Percentiles rank a stretch among this genome's conserved stretches.
Evolutionary conservation across 1,140 invertebrate genomes (phyloP).

Genomic region (Pseudoatta argentina): DNA sequence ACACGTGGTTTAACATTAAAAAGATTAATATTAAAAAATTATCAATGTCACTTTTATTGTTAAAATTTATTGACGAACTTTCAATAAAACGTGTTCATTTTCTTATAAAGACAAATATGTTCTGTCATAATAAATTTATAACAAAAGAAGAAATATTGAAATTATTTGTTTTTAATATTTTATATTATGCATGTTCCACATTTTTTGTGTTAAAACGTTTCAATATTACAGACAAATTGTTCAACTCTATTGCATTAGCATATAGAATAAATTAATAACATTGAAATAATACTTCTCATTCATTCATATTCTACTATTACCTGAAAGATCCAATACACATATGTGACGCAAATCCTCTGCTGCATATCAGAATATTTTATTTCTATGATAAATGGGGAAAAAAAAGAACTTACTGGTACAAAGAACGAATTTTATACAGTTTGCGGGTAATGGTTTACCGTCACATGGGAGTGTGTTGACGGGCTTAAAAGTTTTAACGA

Average conservation of each 20-base stretch:
- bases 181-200: not conserved
- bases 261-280: not conserved
- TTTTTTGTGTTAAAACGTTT: constrained; percentile 2
- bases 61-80: not conserved
- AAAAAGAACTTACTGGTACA: not conserved
- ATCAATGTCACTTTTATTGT: not conserved
- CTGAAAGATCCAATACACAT: not conserved
- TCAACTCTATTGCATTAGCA: constrained; percentile 7
- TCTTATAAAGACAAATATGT: not conserved
- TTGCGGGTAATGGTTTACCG: not conserved
- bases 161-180: constrained; percentile 26
- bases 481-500: constrained; percentile 36
- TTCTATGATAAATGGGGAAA: not conserved
- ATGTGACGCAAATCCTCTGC: not conserved
- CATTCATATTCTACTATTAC: not conserved
- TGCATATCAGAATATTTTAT: not conserved
- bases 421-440: not conserved
- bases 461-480: constrained; percentile 20
- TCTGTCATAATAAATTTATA: not conserved
- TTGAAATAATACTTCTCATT: not conserved
- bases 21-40: constrained; percentile 20
- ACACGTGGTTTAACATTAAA: not conserved
- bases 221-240: not conserved
- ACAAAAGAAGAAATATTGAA: not conserved
- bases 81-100: not conserved